Percentiles rank a stretch among this genome's conserved stretches.
These are phyloP conservation scores for Meandrusa payeni DNA, from an alignment of 2,888 invertebrate genomes.

Conservation along the genomic window DNA sequence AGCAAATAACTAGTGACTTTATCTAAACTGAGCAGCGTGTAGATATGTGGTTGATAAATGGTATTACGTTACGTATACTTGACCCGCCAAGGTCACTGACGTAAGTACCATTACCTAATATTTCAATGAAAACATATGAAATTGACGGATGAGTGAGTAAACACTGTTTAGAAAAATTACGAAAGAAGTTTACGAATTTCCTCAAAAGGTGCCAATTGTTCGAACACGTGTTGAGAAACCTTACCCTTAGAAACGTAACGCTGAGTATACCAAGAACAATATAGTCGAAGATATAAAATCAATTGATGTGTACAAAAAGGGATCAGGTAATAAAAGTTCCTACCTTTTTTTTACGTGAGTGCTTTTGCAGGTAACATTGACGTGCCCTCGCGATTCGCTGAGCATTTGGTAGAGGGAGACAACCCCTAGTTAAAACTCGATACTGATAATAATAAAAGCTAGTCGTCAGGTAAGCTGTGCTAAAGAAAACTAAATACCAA, in stretches of 20 bases:
- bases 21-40: no score
- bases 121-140: no score
- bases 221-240: slow-evolving; percentile 10
- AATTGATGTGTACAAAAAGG: slow-evolving; percentile 21
- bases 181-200: slow-evolving; percentile 3
- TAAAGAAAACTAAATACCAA: no score
- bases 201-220: neutral
- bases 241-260: slow-evolving; percentile 1
- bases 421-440: slow-evolving; percentile 22
- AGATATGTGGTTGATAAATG: no score
- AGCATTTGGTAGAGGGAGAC: slow-evolving; percentile 24
- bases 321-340: slow-evolving; percentile 24
- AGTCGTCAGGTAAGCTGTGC: no score
- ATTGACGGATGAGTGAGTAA: no score
- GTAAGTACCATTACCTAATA: no score
- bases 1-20: no score
- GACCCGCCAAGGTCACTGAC: no score
- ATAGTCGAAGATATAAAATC: slow-evolving; percentile 18
- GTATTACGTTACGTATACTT: no score
- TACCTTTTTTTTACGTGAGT: slow-evolving; percentile 19
- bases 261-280: slow-evolving; percentile 13
- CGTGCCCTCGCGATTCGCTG: slow-evolving; percentile 28
- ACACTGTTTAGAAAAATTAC: neutral
- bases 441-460: slow-evolving; percentile 9
- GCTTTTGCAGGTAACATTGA: slow-evolving; percentile 31